These are phyloP conservation scores for Prolemur simus DNA, from an alignment of 2,113 vertebrate genomes.

Conservation along the genomic window DNA sequence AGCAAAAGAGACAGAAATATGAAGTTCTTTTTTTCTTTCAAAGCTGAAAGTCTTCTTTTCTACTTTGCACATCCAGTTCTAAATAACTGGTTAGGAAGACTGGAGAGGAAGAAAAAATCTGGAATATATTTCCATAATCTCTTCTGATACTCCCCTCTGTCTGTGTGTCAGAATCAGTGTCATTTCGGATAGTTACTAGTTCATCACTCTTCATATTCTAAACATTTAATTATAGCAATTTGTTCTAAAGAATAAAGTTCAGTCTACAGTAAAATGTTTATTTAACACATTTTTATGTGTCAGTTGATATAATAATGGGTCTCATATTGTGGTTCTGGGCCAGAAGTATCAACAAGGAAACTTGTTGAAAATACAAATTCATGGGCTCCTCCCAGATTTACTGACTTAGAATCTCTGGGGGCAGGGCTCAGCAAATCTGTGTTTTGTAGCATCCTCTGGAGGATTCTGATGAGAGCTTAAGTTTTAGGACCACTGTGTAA, in stretches of 20 bases:
- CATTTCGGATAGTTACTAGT: background rate
- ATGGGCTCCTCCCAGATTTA: background rate
- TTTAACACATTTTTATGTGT: background rate
- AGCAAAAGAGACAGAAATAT: background rate
- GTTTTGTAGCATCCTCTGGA: background rate
- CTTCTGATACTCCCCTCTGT: background rate
- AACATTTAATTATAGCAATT: background rate
- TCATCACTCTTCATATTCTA: background rate
- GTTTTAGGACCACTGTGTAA: background rate
- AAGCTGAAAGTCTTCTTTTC: background rate
- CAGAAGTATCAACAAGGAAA: background rate
- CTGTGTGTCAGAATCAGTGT: background rate
- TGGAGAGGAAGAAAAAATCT: background rate
- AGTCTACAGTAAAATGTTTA: background rate
- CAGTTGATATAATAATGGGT: background rate
- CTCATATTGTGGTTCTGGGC: background rate
- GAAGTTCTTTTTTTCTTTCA: background rate
- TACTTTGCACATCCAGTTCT: background rate
- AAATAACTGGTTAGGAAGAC: background rate
- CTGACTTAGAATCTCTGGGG: background rate
- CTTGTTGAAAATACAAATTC: background rate
- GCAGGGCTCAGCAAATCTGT: accelerated
- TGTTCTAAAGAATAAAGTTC: background rate
- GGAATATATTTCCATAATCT: background rate
- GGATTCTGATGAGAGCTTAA: background rate